Conservation (phyloP, 2,113 vertebrate genomes). For the Nipponia nippon region DNA sequence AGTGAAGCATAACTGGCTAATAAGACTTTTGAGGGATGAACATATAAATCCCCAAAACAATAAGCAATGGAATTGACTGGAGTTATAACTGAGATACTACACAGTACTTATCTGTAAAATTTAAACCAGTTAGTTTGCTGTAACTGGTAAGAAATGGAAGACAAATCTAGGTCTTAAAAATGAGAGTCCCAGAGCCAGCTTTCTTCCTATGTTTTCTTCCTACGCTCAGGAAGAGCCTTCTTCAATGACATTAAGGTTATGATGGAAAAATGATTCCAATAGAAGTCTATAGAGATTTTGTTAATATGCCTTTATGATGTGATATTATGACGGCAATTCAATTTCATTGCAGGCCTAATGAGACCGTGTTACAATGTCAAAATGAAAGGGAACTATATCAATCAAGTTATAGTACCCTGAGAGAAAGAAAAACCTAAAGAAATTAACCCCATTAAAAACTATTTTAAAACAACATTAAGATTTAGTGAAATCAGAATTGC, state of each 20-base stretch:
- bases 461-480: constrained; percentile 66
- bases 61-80: not conserved
- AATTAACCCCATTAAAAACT: constrained; percentile 59
- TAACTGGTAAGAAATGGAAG: not conserved
- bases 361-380: constrained; percentile 68
- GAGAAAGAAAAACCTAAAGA: constrained; percentile 56
- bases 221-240: not conserved
- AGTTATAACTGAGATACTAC: not conserved
- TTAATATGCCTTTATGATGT: constrained; percentile 71
- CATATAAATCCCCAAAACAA: not conserved
- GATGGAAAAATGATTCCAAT: constrained; percentile 47
- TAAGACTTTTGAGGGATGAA: not conserved
- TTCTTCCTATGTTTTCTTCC: not conserved
- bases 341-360: constrained; percentile 71
- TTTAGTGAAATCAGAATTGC: constrained; percentile 48
- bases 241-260: constrained; percentile 62
- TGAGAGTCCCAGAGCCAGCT: not conserved
- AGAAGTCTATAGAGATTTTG: constrained; percentile 48
- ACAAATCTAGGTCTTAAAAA: not conserved
- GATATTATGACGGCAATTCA: constrained; percentile 69
- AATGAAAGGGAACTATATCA: constrained; percentile 66
- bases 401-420: constrained; percentile 62
- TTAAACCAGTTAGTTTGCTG: not conserved
- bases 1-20: not conserved
- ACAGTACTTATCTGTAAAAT: not conserved